A percentile compares a stretch with the other conserved stretches of the same genome.
Conservation (phyloP, 2,113 vertebrate genomes). For the Thymallus thymallus region DNA sequence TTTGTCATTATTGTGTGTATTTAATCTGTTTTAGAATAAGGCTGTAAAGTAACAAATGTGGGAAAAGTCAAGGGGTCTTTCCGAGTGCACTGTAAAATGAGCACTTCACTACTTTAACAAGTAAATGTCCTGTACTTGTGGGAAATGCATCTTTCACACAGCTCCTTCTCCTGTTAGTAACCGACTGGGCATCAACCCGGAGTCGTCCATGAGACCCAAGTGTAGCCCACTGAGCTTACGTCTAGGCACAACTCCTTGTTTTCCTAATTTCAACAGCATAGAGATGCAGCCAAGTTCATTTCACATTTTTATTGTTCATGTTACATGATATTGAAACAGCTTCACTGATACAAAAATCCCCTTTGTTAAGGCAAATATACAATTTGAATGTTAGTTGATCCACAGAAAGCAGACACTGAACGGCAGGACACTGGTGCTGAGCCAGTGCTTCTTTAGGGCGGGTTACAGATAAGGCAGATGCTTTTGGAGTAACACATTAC, state of each 20-base stretch:
- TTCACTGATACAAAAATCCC: constrained; percentile 66
- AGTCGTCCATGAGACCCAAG: too few relatives aligned
- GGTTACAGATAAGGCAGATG: constrained; percentile 44
- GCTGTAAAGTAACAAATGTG: too few relatives aligned
- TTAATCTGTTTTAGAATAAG: too few relatives aligned
- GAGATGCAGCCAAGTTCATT: constrained; percentile 6
- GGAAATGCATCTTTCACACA: too few relatives aligned
- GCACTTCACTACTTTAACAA: too few relatives aligned
- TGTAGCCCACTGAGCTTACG: too few relatives aligned
- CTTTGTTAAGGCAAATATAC: constrained; percentile 61
- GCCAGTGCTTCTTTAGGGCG: constrained; percentile 33
- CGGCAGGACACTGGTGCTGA: constrained; percentile 28
- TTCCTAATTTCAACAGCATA: neutral
- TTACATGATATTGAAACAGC: constrained; percentile 65
- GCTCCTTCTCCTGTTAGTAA: too few relatives aligned
- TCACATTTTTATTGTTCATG: constrained; percentile 73
- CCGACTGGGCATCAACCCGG: too few relatives aligned
- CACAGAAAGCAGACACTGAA: constrained; percentile 50
- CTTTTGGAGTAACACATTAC: neutral
- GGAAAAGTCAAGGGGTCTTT: too few relatives aligned
- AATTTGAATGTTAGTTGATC: constrained; percentile 55
- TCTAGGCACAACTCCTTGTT: neutral
- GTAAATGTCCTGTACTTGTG: too few relatives aligned
- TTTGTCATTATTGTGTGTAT: too few relatives aligned
- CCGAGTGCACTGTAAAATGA: too few relatives aligned